Conservation (phyloP, 2,888 invertebrate genomes). For the Stenoptilia bipunctidactyla region DNA sequence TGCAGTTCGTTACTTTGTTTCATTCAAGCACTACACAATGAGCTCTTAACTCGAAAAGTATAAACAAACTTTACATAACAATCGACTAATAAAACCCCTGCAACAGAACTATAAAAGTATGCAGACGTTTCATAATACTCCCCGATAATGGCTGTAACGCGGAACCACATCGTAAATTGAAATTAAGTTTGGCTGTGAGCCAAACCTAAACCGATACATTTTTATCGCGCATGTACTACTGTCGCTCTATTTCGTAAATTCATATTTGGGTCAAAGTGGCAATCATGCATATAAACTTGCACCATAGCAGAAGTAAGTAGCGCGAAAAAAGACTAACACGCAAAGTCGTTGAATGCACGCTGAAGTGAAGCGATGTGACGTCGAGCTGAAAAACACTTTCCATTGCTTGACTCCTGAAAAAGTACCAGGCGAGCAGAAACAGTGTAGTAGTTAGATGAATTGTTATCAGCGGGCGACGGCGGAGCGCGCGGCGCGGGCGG, state of each 20-base stretch:
- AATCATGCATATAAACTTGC: constrained; percentile 2
- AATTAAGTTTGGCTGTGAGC: constrained; percentile 19
- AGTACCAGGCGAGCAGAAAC: constrained; percentile 59
- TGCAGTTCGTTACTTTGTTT: too few relatives aligned
- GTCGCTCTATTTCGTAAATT: constrained; percentile 5
- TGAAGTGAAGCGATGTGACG: constrained; percentile 19
- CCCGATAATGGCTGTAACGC: too few relatives aligned
- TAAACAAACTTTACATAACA: too few relatives aligned
- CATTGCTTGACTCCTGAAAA: constrained; percentile 46
- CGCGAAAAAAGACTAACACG: constrained; percentile 7
- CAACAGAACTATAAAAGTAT: too few relatives aligned
- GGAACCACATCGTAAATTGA: constrained; percentile 1
- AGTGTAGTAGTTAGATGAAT: constrained; percentile 30
- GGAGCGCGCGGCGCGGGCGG: constrained; percentile 22
- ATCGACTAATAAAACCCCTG: too few relatives aligned
- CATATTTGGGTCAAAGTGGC: constrained; percentile 15
- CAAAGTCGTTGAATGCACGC: neutral
- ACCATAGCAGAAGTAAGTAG: neutral
- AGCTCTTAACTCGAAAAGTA: too few relatives aligned
- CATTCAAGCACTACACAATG: too few relatives aligned
- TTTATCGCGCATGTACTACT: constrained; percentile 18
- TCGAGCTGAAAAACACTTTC: constrained; percentile 43
- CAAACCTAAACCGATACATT: constrained; percentile 16
- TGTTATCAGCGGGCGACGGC: constrained; percentile 43
- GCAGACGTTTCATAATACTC: too few relatives aligned